Conservation (phyloP, 2,113 vertebrate species). For the Artemisiospiza belli region DNA sequence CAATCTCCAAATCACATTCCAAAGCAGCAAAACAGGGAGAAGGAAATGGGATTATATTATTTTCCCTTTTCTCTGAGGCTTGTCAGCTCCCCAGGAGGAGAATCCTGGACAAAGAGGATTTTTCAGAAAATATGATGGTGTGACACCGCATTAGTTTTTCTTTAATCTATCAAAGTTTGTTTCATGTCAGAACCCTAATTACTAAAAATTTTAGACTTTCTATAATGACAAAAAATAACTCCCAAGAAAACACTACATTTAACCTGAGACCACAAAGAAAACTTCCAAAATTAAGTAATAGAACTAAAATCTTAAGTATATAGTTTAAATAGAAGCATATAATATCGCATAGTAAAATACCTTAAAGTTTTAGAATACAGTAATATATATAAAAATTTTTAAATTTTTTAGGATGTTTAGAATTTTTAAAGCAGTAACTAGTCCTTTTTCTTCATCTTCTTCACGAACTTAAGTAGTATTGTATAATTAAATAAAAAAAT, state of each 20-base stretch:
- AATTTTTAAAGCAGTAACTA: neutral
- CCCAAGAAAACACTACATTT: neutral
- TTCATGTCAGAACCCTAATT: neutral
- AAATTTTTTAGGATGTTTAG: too few species aligned
- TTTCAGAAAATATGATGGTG: too few species aligned
- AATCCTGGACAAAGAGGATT: too few species aligned
- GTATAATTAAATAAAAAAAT: neutral
- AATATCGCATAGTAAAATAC: neutral
- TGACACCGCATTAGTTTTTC: neutral
- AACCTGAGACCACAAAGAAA: neutral
- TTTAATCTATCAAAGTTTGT: neutral
- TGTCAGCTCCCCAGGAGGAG: too few species aligned
- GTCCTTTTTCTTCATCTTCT: neutral
- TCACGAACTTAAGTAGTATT: neutral
- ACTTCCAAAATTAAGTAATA: neutral
- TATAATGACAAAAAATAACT: neutral
- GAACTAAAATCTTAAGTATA: neutral
- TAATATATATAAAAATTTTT: neutral
- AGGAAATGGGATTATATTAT: too few species aligned
- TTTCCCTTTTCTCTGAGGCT: too few species aligned
- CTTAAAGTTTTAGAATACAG: neutral
- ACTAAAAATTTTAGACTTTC: neutral
- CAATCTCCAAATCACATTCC: too few species aligned
- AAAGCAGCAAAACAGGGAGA: too few species aligned
- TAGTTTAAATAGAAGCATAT: neutral